Evolutionary conservation across 2,888 invertebrate species (phyloP).

Genomic region (Luperina nickerlii): DNA sequence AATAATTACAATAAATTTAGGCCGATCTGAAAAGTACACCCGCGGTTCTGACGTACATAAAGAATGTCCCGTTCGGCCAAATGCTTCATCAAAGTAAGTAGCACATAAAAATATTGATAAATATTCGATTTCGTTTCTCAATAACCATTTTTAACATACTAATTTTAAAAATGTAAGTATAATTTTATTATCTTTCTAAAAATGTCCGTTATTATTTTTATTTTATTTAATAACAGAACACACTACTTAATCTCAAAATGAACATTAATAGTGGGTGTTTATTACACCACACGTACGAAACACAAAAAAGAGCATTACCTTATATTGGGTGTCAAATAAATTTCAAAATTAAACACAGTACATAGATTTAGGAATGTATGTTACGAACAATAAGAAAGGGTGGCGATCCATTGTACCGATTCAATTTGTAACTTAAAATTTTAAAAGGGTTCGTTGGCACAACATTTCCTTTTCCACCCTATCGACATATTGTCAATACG

Average conservation of each 20-base stretch:
- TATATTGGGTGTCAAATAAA: slow-evolving; percentile 78
- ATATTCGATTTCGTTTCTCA: neutral
- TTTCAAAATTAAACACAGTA: slow-evolving; percentile 78
- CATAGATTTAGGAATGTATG: slow-evolving; percentile 75
- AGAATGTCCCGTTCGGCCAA: no score
- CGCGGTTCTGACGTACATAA: no score
- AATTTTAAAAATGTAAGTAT: neutral
- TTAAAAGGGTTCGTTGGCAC: slow-evolving; percentile 84
- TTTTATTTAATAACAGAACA: neutral
- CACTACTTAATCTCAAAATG: slow-evolving; percentile 22
- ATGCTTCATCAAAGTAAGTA: no score
- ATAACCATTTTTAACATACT: neutral
- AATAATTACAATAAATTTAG: no score
- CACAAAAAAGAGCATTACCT: slow-evolving; percentile 60
- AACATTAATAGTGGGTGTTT: slow-evolving; percentile 52
- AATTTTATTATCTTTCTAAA: neutral
- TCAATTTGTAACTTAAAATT: slow-evolving; percentile 89
- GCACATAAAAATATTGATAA: no score
- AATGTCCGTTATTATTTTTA: neutral
- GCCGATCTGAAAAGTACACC: no score
- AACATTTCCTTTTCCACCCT: slow-evolving; percentile 82
- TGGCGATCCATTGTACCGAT: slow-evolving; percentile 80
- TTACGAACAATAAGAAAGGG: slow-evolving; percentile 75
- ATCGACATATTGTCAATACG: slow-evolving; percentile 88
- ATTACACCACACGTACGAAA: slow-evolving; percentile 62